Evolutionary conservation across 2,113 vertebrate species (phyloP), one percentile per base, ranked within the genome.

Genomic region (Taxidea taxus): DNA sequence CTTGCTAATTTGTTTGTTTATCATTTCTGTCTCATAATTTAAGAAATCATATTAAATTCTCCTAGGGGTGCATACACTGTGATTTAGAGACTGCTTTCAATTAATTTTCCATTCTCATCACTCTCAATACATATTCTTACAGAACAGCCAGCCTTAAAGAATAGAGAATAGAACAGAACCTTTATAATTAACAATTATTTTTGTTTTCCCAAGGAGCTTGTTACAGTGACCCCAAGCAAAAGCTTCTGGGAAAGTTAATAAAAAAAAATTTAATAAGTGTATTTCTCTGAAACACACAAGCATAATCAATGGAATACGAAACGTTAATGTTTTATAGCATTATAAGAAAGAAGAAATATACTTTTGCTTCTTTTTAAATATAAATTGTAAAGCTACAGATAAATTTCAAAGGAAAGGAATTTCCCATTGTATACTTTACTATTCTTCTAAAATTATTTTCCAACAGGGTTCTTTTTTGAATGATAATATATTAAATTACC

Each of bases 401-500:
- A 96, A 78, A 92, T 95, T 90, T 86, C 87, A 96, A 97, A 97
- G 39, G 56, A 98, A 98, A 92, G 51, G 31, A 78, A 78, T 64
- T 74, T 90, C 21, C 29, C 37, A 86, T 62, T 15, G 3, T 25
- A 75, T 14, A 93, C 56, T 97, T 85, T 92, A 93, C 64, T 98
- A 83, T 34, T 95, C 96, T 95, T 62, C 20, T 82, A 94, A 97
- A 98, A 97, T 97, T 77, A 96, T 97, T 98, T 98, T 96, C 66
- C 89, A 92, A 96, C 82, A 94, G 87, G 94, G 94, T 98, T 98
- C 94, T 68, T 87, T 72, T 94, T 49, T 47, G 49, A 97, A 96
- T 96, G 95, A 98, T 97, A 98, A 98, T 98, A 97, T 98, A 98
- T 82, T 98, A 98, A 96, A 51, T 90, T 68, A 98, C 34, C 81